Evolutionary conservation across 2,113 vertebrate genomes (phyloP).

Genomic region (Eira barbara): DNA sequence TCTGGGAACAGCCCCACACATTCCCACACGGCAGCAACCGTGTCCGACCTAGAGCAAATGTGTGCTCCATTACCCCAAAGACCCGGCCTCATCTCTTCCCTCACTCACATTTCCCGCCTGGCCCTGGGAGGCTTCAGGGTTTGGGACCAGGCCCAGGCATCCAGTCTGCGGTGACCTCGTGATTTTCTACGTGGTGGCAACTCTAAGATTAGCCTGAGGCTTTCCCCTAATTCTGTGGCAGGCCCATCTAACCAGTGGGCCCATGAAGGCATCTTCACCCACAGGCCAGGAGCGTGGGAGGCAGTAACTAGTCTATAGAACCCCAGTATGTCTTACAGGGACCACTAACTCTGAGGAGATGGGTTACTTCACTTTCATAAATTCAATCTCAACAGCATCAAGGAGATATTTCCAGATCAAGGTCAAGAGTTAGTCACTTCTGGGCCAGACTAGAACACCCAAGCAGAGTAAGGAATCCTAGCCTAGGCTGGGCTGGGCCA

Average conservation of each 20-base stretch:
- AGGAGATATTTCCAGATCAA: slow-evolving; percentile 16
- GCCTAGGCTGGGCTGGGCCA: background rate
- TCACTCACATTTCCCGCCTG: background rate
- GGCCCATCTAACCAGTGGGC: background rate
- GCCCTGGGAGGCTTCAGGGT: background rate
- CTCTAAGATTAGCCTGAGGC: background rate
- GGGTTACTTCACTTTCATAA: background rate
- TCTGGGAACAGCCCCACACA: background rate
- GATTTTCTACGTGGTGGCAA: background rate
- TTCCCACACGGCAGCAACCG: background rate
- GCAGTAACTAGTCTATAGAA: background rate
- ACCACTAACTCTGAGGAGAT: background rate
- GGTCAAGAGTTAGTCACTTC: slow-evolving; percentile 2
- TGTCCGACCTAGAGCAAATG: accelerated
- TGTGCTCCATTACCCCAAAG: background rate
- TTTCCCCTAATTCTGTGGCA: background rate
- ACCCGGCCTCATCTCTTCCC: background rate
- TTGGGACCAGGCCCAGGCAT: background rate
- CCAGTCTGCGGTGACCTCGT: background rate
- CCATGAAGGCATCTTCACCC: background rate
- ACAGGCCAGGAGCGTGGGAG: background rate
- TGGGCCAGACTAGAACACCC: slow-evolving; percentile 43
- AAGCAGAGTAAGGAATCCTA: slow-evolving; percentile 20
- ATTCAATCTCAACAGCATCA: background rate
- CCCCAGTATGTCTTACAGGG: background rate